Evolutionary conservation across 2,113 vertebrate species (phyloP).

Genomic region (Spea bombifrons): DNA sequence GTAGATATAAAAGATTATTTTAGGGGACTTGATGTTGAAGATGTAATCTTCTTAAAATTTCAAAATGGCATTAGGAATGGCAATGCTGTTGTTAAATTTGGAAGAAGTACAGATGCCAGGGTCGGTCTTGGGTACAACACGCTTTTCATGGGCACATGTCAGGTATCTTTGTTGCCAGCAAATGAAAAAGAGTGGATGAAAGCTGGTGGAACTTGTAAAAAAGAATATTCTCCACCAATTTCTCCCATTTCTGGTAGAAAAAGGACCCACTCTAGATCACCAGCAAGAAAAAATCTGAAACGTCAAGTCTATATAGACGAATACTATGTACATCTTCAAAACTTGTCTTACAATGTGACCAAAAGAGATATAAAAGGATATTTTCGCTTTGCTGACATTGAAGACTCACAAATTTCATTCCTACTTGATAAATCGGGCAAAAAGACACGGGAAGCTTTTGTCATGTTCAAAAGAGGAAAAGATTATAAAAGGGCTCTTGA

Average conservation of each 20-base stretch:
- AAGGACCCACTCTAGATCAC: background rate
- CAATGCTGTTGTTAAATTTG: conserved; percentile 82
- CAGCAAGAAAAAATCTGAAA: conserved; percentile 48
- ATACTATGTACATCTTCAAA: conserved; percentile 85
- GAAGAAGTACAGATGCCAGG: conserved; percentile 69
- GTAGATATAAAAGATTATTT: conserved; percentile 80
- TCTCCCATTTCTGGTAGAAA: background rate
- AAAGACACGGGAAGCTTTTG: conserved; percentile 79
- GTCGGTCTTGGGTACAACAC: conserved; percentile 81
- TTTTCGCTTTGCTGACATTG: conserved; percentile 73
- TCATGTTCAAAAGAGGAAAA: conserved; percentile 76
- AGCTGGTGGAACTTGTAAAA: conserved; percentile 2
- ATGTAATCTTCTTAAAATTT: conserved; percentile 78
- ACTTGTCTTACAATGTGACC: conserved; percentile 70
- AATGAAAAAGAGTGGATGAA: conserved; percentile 71
- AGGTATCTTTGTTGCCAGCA: conserved; percentile 71
- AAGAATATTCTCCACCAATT: background rate
- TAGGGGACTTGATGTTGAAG: conserved; percentile 74
- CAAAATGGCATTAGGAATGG: conserved; percentile 76
- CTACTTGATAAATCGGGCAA: conserved; percentile 68
- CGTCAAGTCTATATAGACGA: conserved; percentile 59
- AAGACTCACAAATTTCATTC: conserved; percentile 83
- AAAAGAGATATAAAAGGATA: conserved; percentile 81
- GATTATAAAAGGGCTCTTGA: conserved; percentile 79
- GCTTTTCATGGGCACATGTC: conserved; percentile 84